Percentiles rank a stretch among this genome's conserved stretches.
Conservation (phyloP, 2,113 vertebrate genomes). For the Saccopteryx leptura region DNA sequence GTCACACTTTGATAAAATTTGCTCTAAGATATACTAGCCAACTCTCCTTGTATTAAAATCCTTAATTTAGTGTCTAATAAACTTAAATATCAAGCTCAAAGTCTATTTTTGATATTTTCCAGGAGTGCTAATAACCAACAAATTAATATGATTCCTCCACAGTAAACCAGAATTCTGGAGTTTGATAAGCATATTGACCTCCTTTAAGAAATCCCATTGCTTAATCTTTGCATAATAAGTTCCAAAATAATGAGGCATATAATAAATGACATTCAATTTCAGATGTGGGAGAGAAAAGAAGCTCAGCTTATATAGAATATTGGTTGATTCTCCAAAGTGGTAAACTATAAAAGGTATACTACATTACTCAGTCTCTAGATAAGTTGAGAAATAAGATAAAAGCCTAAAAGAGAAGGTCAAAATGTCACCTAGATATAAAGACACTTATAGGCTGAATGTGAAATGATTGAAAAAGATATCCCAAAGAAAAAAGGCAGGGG, state of each 20-base stretch:
- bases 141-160: neutral
- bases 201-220: neutral
- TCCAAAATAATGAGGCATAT: neutral
- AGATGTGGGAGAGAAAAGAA: neutral
- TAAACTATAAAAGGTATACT: neutral
- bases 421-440: neutral
- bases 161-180: neutral
- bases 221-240: neutral
- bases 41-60: neutral
- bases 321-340: neutral
- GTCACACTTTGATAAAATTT: neutral
- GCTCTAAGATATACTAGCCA: neutral
- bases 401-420: neutral
- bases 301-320: neutral
- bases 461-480: neutral
- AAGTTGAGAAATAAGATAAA: conserved; percentile 8
- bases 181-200: neutral
- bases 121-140: neutral
- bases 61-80: neutral
- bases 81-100: neutral
- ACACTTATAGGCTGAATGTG: neutral
- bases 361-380: neutral
- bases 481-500: neutral
- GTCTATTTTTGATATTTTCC: neutral
- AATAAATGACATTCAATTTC: neutral